Conservation (phyloP, 35 echinoderm and acorn worm species). For the Heliocidaris erythrogramma region DNA sequence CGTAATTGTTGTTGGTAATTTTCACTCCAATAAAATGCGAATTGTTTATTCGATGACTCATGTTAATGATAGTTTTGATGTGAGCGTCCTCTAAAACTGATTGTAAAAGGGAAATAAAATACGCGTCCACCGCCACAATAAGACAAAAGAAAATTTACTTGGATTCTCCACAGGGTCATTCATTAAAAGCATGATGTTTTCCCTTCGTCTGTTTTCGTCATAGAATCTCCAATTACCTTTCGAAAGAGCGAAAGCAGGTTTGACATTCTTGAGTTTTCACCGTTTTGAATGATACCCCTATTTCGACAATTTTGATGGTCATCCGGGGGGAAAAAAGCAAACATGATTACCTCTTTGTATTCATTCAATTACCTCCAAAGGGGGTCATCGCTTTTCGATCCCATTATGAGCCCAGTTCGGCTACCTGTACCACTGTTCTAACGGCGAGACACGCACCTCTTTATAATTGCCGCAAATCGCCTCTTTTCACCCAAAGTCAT, state of each 20-base stretch:
- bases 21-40: neutral
- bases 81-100: neutral
- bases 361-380: conserved; percentile 14
- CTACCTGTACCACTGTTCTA: conserved; percentile 41
- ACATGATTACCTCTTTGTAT: conserved; percentile 21
- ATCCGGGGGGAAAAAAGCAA: neutral
- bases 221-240: neutral
- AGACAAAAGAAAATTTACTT: neutral
- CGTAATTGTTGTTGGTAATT: neutral
- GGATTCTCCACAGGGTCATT: neutral
- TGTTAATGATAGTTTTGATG: neutral
- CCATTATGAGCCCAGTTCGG: neutral
- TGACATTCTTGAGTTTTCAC: conserved; percentile 3
- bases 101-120: neutral
- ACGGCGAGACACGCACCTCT: conserved; percentile 34
- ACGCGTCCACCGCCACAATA: neutral
- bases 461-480: conserved; percentile 42
- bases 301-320: conserved; percentile 1
- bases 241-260: neutral
- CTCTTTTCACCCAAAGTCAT: conserved; percentile 45
- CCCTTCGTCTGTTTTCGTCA: neutral
- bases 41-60: neutral
- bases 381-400: conserved; percentile 5
- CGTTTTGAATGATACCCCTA: conserved; percentile 2
- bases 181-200: neutral